These are phyloP conservation scores for Xenopus petersii DNA, from an alignment of 2,797 vertebrate species.

Conservation along the genomic window DNA sequence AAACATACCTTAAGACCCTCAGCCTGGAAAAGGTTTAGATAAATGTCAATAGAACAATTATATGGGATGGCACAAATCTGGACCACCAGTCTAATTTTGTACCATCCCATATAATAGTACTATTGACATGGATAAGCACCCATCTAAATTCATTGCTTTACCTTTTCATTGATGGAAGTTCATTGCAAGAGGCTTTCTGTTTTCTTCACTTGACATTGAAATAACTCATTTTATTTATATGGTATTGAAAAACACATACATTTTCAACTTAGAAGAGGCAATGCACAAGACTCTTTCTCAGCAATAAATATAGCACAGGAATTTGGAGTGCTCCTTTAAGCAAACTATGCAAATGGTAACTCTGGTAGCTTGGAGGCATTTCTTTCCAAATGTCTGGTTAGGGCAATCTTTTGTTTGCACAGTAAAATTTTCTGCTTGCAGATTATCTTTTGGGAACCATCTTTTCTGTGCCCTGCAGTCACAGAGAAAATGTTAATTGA, in stretches of 20 bases:
- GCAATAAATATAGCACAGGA: slow-evolving; percentile 25
- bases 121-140: too few species aligned
- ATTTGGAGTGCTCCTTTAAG: slow-evolving; percentile 52
- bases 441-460: slow-evolving; percentile 46
- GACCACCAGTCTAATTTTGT: too few species aligned
- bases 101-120: too few species aligned
- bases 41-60: too few species aligned
- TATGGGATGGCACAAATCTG: too few species aligned
- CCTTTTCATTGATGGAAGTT: too few species aligned
- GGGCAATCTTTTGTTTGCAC: slow-evolving; percentile 44
- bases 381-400: slow-evolving; percentile 44
- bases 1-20: too few species aligned
- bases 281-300: neutral
- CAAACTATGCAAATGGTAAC: slow-evolving; percentile 51
- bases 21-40: too few species aligned
- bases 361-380: slow-evolving; percentile 47
- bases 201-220: too few species aligned
- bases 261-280: slow-evolving; percentile 38
- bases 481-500: slow-evolving; percentile 46
- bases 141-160: too few species aligned
- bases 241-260: slow-evolving; percentile 17
- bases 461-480: slow-evolving; percentile 38
- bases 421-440: slow-evolving; percentile 41
- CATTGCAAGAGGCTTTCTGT: too few species aligned
- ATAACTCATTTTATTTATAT: too few species aligned